Conservation (phyloP, 1,140 invertebrate genomes). For the Bombus vancouverensis region DNA sequence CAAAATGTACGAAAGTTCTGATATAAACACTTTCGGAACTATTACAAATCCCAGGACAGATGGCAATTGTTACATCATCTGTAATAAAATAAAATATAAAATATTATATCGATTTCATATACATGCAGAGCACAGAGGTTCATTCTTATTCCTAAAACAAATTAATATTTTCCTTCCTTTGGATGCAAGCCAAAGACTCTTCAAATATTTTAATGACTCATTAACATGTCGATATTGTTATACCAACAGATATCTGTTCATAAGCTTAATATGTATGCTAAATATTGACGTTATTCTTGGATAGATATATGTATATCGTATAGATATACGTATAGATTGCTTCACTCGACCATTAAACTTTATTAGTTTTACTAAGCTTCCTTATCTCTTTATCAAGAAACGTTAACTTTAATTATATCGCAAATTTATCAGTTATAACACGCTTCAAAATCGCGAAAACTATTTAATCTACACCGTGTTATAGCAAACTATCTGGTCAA, state of each 20-base stretch:
- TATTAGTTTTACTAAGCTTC: too few species aligned
- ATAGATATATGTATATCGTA: background rate
- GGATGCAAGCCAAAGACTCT: background rate
- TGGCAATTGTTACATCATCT: conserved; percentile 94
- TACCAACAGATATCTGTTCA: background rate
- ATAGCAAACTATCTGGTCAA: background rate
- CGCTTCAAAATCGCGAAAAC: background rate
- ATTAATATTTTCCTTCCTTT: background rate
- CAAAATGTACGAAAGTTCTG: conserved; percentile 94
- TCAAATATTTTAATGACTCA: background rate
- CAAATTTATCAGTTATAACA: background rate
- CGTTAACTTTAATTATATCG: background rate
- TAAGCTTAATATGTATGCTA: too few species aligned
- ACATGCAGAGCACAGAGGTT: background rate
- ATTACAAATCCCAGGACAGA: conserved; percentile 96
- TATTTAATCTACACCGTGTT: background rate
- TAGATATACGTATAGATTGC: background rate
- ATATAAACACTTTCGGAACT: conserved; percentile 96
- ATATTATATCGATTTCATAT: background rate
- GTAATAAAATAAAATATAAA: conserved; percentile 66
- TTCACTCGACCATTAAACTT: background rate
- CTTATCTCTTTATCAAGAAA: background rate
- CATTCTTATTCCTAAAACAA: background rate
- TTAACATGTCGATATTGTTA: background rate
- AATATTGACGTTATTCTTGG: background rate